phyloP scores from a whole-genome alignment of 2,888 invertebrate species.

The Drosophila macrospina region DNA sequence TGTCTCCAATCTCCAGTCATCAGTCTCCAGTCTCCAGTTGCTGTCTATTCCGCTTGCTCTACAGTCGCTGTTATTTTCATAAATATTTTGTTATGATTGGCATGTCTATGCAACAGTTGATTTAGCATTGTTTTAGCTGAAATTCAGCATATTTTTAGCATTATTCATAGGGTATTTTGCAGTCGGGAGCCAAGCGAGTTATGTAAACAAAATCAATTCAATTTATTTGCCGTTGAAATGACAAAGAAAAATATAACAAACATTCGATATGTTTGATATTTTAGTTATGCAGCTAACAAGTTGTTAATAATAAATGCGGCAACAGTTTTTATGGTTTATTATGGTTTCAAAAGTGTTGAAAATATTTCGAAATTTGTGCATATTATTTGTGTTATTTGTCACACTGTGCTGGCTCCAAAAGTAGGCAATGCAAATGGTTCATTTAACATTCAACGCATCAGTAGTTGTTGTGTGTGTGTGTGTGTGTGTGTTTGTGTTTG shows the following conservation, averaged over 20 bases:
- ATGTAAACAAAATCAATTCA: too few species aligned
- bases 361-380: neutral
- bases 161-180: neutral
- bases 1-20: too few species aligned
- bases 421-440: slow-evolving; percentile 48
- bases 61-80: neutral
- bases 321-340: neutral
- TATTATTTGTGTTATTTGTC: slow-evolving; percentile 31
- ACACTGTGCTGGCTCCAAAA: slow-evolving; percentile 34
- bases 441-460: slow-evolving; percentile 54
- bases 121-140: too few species aligned
- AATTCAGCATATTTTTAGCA: too few species aligned
- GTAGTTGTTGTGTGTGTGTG: slow-evolving; percentile 21
- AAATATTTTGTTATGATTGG: neutral
- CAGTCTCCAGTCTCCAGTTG: slow-evolving; percentile 16
- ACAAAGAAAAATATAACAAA: too few species aligned
- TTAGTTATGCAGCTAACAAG: neutral
- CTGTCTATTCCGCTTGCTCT: neutral
- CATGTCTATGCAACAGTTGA: too few species aligned
- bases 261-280: too few species aligned
- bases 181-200: too few species aligned
- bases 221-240: too few species aligned
- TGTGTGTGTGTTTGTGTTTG: slow-evolving; percentile 11
- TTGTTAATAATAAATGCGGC: neutral
- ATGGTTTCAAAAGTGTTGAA: neutral